Evolutionary conservation across 2,888 invertebrate genomes (phyloP).

Genomic region (Tubiluchus corallicola): DNA sequence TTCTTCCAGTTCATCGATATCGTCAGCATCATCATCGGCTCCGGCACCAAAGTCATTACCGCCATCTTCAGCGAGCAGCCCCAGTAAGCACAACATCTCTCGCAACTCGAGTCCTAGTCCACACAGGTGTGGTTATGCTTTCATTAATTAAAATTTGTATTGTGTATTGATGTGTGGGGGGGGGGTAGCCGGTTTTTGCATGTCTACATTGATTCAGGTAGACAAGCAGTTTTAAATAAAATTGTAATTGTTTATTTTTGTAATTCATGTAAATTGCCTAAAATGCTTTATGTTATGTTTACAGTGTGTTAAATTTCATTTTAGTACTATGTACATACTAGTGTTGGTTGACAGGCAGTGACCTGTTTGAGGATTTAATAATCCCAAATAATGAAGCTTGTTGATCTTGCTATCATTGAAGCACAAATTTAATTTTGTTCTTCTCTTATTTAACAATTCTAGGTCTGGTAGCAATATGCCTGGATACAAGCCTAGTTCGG

Average conservation of each 20-base stretch:
- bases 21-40: slow-evolving; percentile 11
- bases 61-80: slow-evolving; percentile 13
- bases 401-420: neutral
- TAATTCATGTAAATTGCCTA: no score
- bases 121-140: slow-evolving; percentile 6
- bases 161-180: no score
- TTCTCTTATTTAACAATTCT: no score
- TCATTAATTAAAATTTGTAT: no score
- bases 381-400: neutral
- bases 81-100: slow-evolving; percentile 8
- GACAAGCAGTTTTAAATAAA: no score
- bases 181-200: slow-evolving; percentile 8
- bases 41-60: slow-evolving; percentile 12
- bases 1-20: slow-evolving; percentile 9
- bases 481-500: slow-evolving; percentile 25
- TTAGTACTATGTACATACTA: no score
- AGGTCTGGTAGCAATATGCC: no score
- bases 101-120: slow-evolving; percentile 10
- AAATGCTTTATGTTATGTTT: no score
- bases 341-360: no score
- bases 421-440: no score
- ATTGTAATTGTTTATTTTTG: neutral
- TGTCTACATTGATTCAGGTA: slow-evolving; percentile 8
- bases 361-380: no score
- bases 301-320: no score